These are phyloP conservation scores for Rhagonycha fulva DNA, from an alignment of 2,888 invertebrate genomes.

Conservation along the genomic window DNA sequence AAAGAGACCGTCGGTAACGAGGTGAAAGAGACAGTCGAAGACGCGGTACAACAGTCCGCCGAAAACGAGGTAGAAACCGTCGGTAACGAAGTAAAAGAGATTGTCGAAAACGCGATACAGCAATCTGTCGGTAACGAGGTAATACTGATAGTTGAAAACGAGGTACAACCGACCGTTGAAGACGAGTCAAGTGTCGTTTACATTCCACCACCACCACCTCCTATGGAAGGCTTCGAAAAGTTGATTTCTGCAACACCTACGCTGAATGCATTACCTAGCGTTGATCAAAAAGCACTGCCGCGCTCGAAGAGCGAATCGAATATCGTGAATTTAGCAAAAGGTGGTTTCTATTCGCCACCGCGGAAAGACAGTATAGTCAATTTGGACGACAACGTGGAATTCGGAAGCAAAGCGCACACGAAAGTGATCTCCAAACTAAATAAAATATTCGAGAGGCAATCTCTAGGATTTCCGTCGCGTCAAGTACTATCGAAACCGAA, in stretches of 20 bases:
- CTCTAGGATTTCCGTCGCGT: background rate
- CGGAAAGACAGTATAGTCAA: background rate
- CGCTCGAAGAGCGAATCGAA: background rate
- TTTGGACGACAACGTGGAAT: conserved; percentile 27
- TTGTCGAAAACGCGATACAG: background rate
- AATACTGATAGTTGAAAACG: background rate
- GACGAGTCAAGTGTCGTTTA: conserved; percentile 7
- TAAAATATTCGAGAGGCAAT: conserved; percentile 18
- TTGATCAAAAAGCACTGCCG: background rate
- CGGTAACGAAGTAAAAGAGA: background rate
- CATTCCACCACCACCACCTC: conserved; percentile 34
- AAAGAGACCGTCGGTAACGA: background rate
- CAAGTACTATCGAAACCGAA: conserved; percentile 32
- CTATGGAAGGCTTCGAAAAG: conserved; percentile 32
- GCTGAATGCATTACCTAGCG: background rate
- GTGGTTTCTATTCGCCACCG: background rate
- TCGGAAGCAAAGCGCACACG: conserved; percentile 31
- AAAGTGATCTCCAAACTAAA: conserved; percentile 29
- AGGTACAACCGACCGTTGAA: background rate
- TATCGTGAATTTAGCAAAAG: background rate
- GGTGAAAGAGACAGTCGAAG: background rate
- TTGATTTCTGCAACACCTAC: background rate
- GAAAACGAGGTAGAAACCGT: background rate
- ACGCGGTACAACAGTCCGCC: background rate
- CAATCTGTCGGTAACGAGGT: too few species aligned